A percentile compares a stretch with the other conserved stretches of the same genome.
Evolutionary conservation across 2,797 vertebrate species (phyloP).

Genomic region (Acrocephalus scirpaceus): DNA sequence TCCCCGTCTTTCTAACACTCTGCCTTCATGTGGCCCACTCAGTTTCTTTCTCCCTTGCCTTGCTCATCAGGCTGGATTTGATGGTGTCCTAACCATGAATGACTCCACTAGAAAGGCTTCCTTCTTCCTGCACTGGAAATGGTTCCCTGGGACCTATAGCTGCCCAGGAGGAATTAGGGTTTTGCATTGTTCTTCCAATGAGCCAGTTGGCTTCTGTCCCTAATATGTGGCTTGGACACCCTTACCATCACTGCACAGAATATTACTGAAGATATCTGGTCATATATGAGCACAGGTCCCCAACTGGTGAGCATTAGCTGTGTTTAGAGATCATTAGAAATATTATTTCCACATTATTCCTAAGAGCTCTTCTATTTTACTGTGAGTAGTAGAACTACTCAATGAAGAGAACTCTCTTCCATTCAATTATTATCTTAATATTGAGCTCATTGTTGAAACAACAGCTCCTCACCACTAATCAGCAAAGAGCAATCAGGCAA

Average conservation of each 20-base stretch:
- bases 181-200: not conserved
- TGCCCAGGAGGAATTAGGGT: not conserved
- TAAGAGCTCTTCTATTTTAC: not conserved
- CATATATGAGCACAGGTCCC: not conserved
- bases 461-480: not conserved
- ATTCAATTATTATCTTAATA: not conserved
- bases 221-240: not conserved
- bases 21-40: not conserved
- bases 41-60: not conserved
- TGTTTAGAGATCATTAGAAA: not conserved
- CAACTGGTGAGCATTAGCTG: fast-evolving
- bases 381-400: not conserved
- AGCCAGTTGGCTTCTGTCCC: not conserved
- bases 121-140: not conserved
- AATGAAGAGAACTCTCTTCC: not conserved
- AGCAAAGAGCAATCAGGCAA: not conserved
- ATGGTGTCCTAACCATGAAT: fast-evolving
- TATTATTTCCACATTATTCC: not conserved
- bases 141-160: not conserved
- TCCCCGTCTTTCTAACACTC: not conserved
- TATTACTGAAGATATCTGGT: not conserved
- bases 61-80: not conserved
- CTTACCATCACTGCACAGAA: not conserved
- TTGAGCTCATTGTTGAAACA: not conserved
- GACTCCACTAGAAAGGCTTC: not conserved